Base-by-base conservation (phyloP, 53 echinoderm and acorn worm genomes). In the Stichopus horrens region DNA sequence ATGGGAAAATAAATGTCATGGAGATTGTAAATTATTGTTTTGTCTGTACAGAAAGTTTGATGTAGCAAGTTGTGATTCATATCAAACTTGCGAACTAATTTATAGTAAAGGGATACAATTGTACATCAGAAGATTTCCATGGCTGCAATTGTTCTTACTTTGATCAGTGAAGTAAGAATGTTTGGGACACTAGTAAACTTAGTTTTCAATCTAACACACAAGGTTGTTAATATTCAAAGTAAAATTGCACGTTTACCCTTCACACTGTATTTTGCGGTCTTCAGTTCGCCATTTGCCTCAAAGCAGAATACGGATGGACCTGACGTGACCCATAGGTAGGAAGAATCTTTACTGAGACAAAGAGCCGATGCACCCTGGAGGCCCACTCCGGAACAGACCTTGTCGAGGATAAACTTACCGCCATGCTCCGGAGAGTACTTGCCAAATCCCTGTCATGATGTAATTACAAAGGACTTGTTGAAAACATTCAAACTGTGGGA, bases 301-400 rank as follows among this genome's bases (percentile, higher is more conserved):
- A 78, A 78, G 55, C 52, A 78, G 78, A 78, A 55, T 7, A 78
- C 55, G 52, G 53, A 55, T 8, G 78, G 55, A 9, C 55, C 55
- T n/a, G 53, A 78, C 52, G 78, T 54, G 9, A 78, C 53, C 78
- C 78, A 78, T 14, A 78, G 54, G 11, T 14, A 55, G 23, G 78
- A 78, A 55, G 78, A 54, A 52, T 5, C 18, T 4, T 78, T 14
- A 78, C 78, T 78, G 53, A 23, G 7, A 53, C 78, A 78, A 14
- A 78, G 8, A 11, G 8, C 9, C 9, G 78, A 78, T 4, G 52
- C 78, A 55, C 51, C 53, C 5, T 7, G 18, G 0, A 78, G 53
- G 13, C 78, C 53, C 51, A n/a, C 78, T n/a, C 9, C 78, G 23
- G 78, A 78, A 14, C 78, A 78, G 52, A 78, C 53, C 55, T 78